Evolutionary conservation across 2,888 invertebrate species (phyloP), one percentile per base, ranked within the genome.

Genomic region (Melolontha melolontha): DNA sequence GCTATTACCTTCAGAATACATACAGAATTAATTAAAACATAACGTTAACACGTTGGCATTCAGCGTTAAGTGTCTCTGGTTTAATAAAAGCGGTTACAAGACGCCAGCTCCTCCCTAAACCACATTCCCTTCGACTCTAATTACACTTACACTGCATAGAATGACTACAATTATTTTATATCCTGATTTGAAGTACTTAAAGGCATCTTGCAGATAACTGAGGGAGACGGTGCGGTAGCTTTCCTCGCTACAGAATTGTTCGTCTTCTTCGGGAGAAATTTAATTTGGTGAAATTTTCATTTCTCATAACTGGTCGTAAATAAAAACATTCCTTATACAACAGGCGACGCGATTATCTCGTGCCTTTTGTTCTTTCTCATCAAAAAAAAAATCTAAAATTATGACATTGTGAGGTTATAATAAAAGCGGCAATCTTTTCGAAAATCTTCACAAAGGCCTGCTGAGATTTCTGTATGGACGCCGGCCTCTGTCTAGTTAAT

Each of bases 141-240:
- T 80, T 79, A 79, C 79, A 78, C 78, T 79, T 79, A 79, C 79
- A 79, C 76, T 78, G 78, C 76, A 75, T 76, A 76, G 75, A 79
- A 79, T 77, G 76, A 76, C 76, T 79, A 80, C 81, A 80, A 80
- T 81, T 78, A 80, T 79, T 80, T 79, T 78, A 79, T 78, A 76
- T 77, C 75, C 78, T 76, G 78, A 79, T 77, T 78, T 77, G 76
- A 76, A 79, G 62, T 27, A 50, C 39, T 67, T 67, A 67, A 67
- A 40, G 67, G 50, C 59, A 54, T 67, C 67, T 67, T 67, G 63
- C 44, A 63, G 44, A 11, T 11, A 29, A 34, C 27, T n/a, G 59
- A 59, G 59, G 59, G 59, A 12, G 54, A 22, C 39, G 10, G 39
- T 39, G 2, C 34, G 7, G 50, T 50, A 52, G 42, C 29, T 39